Percentiles rank a stretch among this genome's conserved stretches.
Conservation (phyloP, 2,797 vertebrate species). For the Anomalospiza imberbis region DNA sequence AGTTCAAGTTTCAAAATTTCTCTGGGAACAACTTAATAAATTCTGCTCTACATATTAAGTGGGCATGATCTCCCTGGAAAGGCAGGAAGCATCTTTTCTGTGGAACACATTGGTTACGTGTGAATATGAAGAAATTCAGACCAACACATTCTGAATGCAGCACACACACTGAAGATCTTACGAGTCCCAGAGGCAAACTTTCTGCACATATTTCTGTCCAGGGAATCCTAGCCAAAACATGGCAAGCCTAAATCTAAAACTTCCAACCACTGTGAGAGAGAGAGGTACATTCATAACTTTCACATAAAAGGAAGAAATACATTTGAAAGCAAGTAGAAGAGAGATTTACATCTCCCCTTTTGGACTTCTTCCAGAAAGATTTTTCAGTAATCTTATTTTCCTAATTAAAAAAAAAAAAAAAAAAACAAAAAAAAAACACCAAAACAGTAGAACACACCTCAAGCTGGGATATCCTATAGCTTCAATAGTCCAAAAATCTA, state of each 20-base stretch:
- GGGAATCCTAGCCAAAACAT: conserved; percentile 44
- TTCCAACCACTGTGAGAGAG: not conserved
- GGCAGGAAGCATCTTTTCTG: not conserved
- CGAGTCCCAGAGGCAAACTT: conserved; percentile 8
- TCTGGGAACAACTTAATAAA: not conserved
- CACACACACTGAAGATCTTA: not conserved
- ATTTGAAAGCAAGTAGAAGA: not conserved
- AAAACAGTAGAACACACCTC: not conserved
- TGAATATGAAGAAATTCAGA: not conserved
- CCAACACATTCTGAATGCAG: not conserved
- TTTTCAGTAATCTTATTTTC: not conserved
- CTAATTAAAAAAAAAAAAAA: not conserved
- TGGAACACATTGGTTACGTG: not conserved
- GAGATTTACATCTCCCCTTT: not conserved
- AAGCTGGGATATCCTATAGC: not conserved
- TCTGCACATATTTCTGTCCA: not conserved
- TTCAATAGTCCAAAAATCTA: not conserved
- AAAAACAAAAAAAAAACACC: too few relatives aligned
- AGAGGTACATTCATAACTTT: conserved; percentile 30
- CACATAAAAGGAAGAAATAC: not conserved
- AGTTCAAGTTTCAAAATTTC: not conserved
- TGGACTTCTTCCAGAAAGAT: not conserved
- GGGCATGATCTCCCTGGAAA: not conserved
- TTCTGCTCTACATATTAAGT: not conserved
- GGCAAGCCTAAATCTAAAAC: conserved; percentile 23